These are phyloP conservation scores for Morone chrysops DNA, from an alignment of 2,113 vertebrate species.

Conservation along the genomic window DNA sequence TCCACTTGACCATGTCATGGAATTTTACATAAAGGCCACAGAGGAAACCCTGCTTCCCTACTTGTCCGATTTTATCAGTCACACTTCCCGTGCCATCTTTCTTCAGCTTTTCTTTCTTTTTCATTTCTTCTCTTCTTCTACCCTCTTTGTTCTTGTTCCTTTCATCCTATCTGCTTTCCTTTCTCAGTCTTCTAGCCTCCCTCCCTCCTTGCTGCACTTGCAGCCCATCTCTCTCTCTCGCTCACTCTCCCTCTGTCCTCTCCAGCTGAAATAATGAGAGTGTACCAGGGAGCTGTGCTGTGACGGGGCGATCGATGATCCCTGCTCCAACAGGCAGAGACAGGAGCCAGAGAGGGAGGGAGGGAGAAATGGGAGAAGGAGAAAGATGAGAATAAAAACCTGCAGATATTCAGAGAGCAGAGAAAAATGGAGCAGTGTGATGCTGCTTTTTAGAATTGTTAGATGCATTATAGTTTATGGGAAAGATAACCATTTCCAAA, in stretches of 20 bases:
- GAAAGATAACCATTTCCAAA: constrained; percentile 58
- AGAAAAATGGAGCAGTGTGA: constrained; percentile 50
- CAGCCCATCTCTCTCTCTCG: not conserved
- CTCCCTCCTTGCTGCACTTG: constrained; percentile 27
- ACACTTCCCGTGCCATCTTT: constrained; percentile 14
- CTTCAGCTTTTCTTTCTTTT: constrained; percentile 6
- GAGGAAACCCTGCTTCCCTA: constrained; percentile 9
- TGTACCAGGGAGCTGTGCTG: constrained; percentile 68
- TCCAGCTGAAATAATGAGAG: constrained; percentile 80
- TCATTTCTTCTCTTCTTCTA: constrained; percentile 22
- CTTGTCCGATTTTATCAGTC: constrained; percentile 33
- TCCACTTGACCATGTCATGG: not conserved
- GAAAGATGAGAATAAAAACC: constrained; percentile 60
- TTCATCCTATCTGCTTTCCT: constrained; percentile 38
- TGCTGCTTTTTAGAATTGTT: constrained; percentile 50
- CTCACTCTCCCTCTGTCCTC: constrained; percentile 60
- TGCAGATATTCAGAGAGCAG: constrained; percentile 54
- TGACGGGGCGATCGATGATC: constrained; percentile 78
- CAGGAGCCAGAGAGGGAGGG: constrained; percentile 18
- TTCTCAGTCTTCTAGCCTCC: constrained; percentile 17
- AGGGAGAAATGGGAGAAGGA: constrained; percentile 42
- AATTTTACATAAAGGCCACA: constrained; percentile 33
- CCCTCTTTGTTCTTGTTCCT: constrained; percentile 47
- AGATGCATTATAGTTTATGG: constrained; percentile 60
- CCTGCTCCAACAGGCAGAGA: constrained; percentile 71